Evolutionary conservation across 2,113 vertebrate species (phyloP), one percentile per base, ranked within the genome.

Genomic region (Cinclus cinclus): DNA sequence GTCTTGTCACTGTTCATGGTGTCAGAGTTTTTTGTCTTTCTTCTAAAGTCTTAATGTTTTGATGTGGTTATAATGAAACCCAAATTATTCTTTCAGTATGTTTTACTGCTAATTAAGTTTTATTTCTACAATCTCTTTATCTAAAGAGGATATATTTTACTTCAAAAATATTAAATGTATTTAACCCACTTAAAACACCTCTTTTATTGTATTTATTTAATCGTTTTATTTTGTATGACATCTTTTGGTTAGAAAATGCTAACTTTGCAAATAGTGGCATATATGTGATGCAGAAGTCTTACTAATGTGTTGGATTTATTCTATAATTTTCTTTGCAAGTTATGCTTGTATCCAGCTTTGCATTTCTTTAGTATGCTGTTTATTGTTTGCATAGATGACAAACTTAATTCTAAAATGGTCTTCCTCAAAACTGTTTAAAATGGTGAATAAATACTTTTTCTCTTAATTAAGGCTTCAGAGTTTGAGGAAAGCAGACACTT

Each of bases 381-480:
- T 67, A 35, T 75, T 87, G 30, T 91, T 84, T 81, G 35, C 25
- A 15, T 63, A 60, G 69, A 23, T 59, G 28, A 65, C 65, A 49
- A 80, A 46, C 24, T 85, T 50, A 35, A 69, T 86, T 80, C 37
- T 77, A 74, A 65, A 91, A 62, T 3, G 19, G 7, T 49, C 25
- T 63, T 93, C 37, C 49, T 87, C 75, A 76, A 90, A 87, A 49
- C 27, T 35, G 19, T 67, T 42, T 70, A 78, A 90, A 82, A 62
- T 30, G 19, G 21, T 50, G n/a, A 81, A 50, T 35, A 42, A 63
- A 78, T 53, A 49, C 42, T 83, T 50, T 68, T 92, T 56, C 63
- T 67, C 89, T 96, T 84, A 67, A 42, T 86, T 70, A 86, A 97
- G 97, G 86, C 49, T 17, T 56, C 83, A 46, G 67, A 82, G 42